Base-by-base conservation (phyloP, 2,797 vertebrate species). In the Manis pentadactyla region DNA sequence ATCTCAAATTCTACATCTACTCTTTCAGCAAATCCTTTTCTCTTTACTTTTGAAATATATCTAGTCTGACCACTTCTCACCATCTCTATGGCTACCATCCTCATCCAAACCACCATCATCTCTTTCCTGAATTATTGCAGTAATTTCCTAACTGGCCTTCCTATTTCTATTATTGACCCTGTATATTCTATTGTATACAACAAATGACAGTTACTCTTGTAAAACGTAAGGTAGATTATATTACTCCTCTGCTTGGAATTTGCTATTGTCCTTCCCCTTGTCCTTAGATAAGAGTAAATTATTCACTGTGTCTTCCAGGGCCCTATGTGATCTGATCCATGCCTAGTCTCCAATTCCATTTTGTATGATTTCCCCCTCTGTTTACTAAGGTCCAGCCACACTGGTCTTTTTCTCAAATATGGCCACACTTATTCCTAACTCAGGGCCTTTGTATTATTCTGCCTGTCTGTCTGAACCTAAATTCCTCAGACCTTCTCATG, bases 11-110 rank as follows among this genome's bases (percentile, higher is more conserved):
- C 59, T 94, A 19, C 10, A 53, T 87, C 53, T 87, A 81, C 51
- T 69, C 8, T 95, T 78, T 82, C 37, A 92, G 49, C 10, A 94
- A 88, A 49, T 75, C 9, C 37, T 90, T 88, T 92, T 31, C 66
- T 49, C 49, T 90, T 46, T 57, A 82, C 53, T 82, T 95, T 95
- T 10, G 57, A 93, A 96, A 90, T 87, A 59, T 49, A 77, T 39
- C 14, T 55, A 55, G 6, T 81, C 19, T 84, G 29, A 87, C 7
- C 64, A 81, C 42, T 90, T 82, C 13, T 84, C 25, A 86, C 7
- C 17, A 79, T 69, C 51, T 82, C 61, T 31, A 53, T 18, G 18
- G 77, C n/a, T 74, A 39, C 29, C 11, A 37, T 90, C 39, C 78
- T 82, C 51, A 15, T 86, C 49, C 18, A 92, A 94, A 34, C 8